phyloP scores from a whole-genome alignment of 2,797 vertebrate species.

The Pterois miles region DNA sequence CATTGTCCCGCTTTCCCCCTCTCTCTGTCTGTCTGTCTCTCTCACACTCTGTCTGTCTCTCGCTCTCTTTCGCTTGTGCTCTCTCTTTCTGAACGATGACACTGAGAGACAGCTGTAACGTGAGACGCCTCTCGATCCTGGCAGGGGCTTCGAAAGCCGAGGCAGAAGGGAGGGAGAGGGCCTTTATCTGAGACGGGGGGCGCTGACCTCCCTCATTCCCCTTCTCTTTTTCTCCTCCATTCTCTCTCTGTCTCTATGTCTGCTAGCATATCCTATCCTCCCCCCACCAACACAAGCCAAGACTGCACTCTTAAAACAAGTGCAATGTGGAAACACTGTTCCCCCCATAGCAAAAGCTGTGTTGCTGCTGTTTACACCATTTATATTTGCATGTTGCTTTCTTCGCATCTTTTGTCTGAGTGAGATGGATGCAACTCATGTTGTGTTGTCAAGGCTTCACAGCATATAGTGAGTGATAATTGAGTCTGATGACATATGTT shows the following conservation, averaged over 20 bases:
- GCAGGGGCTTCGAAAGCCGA: constrained; percentile 79
- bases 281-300: constrained; percentile 59
- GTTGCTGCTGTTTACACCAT: constrained; percentile 26
- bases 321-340: constrained; percentile 41
- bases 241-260: constrained; percentile 59
- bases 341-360: constrained; percentile 29
- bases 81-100: constrained; percentile 79
- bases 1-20: constrained; percentile 66
- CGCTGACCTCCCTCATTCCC: constrained; percentile 79
- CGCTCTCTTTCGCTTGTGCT: constrained; percentile 39
- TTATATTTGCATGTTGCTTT: constrained; percentile 32
- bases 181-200: constrained; percentile 83
- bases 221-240: constrained; percentile 70
- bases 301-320: constrained; percentile 61
- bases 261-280: constrained; percentile 67
- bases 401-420: constrained; percentile 16
- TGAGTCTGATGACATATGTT: constrained; percentile 51
- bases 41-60: constrained; percentile 18
- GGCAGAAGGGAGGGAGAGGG: constrained; percentile 77
- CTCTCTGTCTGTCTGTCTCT: constrained; percentile 27
- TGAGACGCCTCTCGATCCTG: constrained; percentile 83
- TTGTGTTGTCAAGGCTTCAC: constrained; percentile 16
- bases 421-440: constrained; percentile 19
- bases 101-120: constrained; percentile 86
- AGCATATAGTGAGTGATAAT: constrained; percentile 33